phyloP scores from a whole-genome alignment of 2,113 vertebrate species.

The Nannobrachium achirus region DNA sequence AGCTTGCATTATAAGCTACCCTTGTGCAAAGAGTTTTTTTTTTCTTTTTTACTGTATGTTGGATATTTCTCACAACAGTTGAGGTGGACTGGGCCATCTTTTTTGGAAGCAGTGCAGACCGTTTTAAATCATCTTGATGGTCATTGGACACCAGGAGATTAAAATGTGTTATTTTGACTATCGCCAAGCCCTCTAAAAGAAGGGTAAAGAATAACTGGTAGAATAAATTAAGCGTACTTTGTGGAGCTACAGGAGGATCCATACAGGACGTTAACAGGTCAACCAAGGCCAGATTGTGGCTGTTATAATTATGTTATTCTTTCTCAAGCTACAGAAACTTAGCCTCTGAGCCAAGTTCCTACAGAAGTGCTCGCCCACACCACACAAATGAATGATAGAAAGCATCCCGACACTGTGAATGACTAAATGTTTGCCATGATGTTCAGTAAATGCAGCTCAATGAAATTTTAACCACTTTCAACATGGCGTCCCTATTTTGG shows the following conservation, averaged over 20 bases:
- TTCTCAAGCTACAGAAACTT: constrained; percentile 51
- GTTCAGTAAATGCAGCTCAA: background rate
- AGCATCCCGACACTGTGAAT: background rate
- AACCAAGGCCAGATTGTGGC: constrained; percentile 20
- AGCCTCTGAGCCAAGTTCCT: too few species aligned
- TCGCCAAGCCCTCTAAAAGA: constrained; percentile 44
- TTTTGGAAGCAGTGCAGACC: constrained; percentile 4
- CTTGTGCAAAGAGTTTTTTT: background rate
- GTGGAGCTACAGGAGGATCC: constrained; percentile 4
- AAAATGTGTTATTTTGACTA: constrained; percentile 59
- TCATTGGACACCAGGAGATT: constrained; percentile 42
- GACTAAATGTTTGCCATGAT: background rate
- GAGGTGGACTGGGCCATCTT: background rate
- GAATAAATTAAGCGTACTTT: constrained; percentile 19
- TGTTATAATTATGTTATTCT: constrained; percentile 32
- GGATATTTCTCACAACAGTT: background rate
- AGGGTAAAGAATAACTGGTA: constrained; percentile 15
- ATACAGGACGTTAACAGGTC: constrained; percentile 18
- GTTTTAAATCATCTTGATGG: background rate
- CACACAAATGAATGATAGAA: background rate
- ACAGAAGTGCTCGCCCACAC: too few species aligned
- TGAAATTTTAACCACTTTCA: background rate
- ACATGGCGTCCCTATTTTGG: too few species aligned
- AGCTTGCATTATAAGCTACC: constrained; percentile 7
- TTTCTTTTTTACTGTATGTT: background rate